Evolutionary conservation across 2,797 vertebrate genomes (phyloP).

Genomic region (Merluccius polli): DNA sequence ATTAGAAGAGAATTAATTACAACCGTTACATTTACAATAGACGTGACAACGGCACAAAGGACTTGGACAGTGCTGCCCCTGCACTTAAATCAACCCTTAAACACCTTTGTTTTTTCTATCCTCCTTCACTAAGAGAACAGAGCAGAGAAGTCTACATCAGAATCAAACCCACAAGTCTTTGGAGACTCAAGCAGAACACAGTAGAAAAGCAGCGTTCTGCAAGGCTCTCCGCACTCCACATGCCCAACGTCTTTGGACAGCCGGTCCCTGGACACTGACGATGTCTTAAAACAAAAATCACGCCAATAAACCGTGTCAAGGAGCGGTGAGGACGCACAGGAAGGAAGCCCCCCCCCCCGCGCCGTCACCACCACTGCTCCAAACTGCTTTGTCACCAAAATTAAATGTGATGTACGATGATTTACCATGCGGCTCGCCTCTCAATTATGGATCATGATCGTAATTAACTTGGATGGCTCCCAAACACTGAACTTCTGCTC

Average conservation of each 20-base stretch:
- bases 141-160: not conserved
- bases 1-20: constrained; percentile 30
- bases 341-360: constrained; percentile 60
- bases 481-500: constrained; percentile 72
- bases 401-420: constrained; percentile 61
- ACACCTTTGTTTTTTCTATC: constrained; percentile 6
- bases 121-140: not conserved
- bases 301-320: constrained; percentile 60
- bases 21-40: constrained; percentile 18
- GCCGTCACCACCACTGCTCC: constrained; percentile 46
- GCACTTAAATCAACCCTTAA: not conserved
- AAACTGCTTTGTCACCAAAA: constrained; percentile 70
- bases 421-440: constrained; percentile 64
- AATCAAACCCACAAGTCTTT: constrained; percentile 25
- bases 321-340: constrained; percentile 49
- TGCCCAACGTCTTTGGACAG: constrained; percentile 64
- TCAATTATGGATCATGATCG: constrained; percentile 73
- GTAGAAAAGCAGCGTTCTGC: constrained; percentile 44
- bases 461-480: constrained; percentile 67
- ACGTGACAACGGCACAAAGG: not conserved
- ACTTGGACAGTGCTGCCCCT: not conserved
- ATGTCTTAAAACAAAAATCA: constrained; percentile 59
- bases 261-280: constrained; percentile 55
- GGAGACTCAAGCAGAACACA: constrained; percentile 43
- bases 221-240: constrained; percentile 47